Conservation (phyloP, 1,140 invertebrate genomes). For the Holotrichia oblita region DNA sequence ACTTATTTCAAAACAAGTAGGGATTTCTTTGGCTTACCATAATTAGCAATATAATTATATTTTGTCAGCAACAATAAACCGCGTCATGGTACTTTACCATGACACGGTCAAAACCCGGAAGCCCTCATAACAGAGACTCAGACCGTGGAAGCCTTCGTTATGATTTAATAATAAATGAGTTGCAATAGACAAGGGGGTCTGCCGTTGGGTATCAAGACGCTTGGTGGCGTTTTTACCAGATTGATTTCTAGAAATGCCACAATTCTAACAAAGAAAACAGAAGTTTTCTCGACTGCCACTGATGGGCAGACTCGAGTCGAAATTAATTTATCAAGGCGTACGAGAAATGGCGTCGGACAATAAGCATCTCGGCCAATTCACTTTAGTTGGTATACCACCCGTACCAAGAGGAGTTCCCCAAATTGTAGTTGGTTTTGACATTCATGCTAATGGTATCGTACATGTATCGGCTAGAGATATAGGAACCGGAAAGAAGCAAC, state of each 20-base stretch:
- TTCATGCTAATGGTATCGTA: slow-evolving; percentile 99
- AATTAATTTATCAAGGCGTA: slow-evolving; percentile 75
- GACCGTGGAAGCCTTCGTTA: too few species aligned
- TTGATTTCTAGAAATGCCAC: slow-evolving; percentile 67
- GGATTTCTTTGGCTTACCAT: too few species aligned
- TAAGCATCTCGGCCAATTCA: slow-evolving; percentile 80
- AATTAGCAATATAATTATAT: too few species aligned
- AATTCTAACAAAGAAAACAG: slow-evolving; percentile 75
- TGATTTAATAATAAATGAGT: too few species aligned
- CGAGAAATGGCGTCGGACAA: slow-evolving; percentile 81
- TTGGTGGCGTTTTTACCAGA: slow-evolving; percentile 68
- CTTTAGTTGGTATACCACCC: slow-evolving; percentile 77
- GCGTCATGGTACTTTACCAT: too few species aligned
- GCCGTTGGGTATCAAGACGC: slow-evolving; percentile 77
- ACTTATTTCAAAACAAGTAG: too few species aligned
- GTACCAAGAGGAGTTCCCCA: slow-evolving; percentile 82
- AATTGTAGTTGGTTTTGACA: slow-evolving; percentile 98
- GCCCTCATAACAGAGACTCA: too few species aligned
- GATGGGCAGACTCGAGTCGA: slow-evolving; percentile 61
- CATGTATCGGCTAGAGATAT: slow-evolving; percentile 98
- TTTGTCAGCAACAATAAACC: too few species aligned
- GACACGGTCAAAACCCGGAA: too few species aligned
- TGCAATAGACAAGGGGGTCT: too few species aligned
- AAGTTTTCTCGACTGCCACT: slow-evolving; percentile 61
- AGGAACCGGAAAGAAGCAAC: slow-evolving; percentile 99